A percentile compares a stretch with the other conserved stretches of the same genome.
Evolutionary conservation across 2,888 invertebrate genomes (phyloP).

Genomic region (Apoderus coryli): DNA sequence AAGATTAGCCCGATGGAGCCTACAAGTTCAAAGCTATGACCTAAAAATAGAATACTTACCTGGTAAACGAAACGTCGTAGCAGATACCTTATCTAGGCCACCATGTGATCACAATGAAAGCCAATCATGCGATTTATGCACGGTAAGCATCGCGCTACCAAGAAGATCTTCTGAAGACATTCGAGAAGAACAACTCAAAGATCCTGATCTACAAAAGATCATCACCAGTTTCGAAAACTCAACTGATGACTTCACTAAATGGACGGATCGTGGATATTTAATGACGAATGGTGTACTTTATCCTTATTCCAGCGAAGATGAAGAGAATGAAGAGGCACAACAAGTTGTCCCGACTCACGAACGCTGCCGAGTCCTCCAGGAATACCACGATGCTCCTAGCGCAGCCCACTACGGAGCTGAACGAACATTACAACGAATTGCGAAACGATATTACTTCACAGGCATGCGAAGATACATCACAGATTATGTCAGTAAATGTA

Average conservation of each 20-base stretch:
- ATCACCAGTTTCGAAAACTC: conserved; percentile 14
- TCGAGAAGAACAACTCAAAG: conserved; percentile 14
- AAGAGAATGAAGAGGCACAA: conserved; percentile 18
- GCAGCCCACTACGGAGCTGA: conserved; percentile 19
- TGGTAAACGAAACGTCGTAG: no score
- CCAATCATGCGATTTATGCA: no score
- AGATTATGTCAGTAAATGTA: conserved; percentile 10
- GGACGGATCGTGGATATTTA: conserved; percentile 15
- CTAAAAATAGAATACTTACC: no score
- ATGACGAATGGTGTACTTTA: conserved; percentile 16
- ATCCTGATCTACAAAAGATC: conserved; percentile 17
- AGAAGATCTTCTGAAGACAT: no score
- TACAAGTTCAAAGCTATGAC: no score
- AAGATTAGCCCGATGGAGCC: no score
- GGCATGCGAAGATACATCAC: conserved; percentile 11
- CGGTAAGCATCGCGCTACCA: no score
- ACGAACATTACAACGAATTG: conserved; percentile 12
- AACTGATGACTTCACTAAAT: conserved; percentile 6
- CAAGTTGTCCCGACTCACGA: conserved; percentile 17
- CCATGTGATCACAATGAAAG: no score
- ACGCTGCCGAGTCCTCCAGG: conserved; percentile 10
- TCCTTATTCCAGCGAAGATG: conserved; percentile 13
- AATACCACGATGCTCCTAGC: conserved; percentile 16
- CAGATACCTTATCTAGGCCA: no score
- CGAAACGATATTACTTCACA: conserved; percentile 14